Conservation (phyloP, 2,113 vertebrate species). For the Heterotis niloticus region DNA sequence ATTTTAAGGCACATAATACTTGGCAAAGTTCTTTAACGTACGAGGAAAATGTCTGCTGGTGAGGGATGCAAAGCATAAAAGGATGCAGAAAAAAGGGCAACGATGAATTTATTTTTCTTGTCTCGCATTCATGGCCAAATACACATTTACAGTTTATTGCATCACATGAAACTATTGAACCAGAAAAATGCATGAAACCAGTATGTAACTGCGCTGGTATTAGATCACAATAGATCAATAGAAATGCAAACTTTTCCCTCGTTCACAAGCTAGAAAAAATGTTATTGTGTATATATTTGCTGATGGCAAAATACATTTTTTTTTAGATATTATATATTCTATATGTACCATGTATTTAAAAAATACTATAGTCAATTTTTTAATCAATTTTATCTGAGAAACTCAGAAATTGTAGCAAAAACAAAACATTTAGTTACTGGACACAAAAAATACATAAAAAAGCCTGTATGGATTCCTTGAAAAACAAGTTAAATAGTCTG, state of each 20-base stretch:
- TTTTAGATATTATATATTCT: conserved; percentile 43
- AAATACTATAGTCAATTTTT: not conserved
- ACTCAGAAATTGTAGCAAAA: not conserved
- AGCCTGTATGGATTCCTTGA: not conserved
- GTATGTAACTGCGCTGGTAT: conserved; percentile 29
- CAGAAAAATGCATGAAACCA: conserved; percentile 29
- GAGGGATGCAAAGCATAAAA: too few species aligned
- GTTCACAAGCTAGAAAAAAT: conserved; percentile 45
- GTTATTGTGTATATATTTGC: conserved; percentile 31
- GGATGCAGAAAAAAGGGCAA: too few species aligned
- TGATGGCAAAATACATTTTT: conserved; percentile 37
- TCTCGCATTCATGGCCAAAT: not conserved
- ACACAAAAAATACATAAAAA: not conserved
- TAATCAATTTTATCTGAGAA: not conserved
- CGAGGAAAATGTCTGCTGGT: too few species aligned
- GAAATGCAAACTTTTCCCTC: conserved; percentile 42
- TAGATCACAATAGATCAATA: conserved; percentile 23
- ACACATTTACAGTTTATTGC: not conserved
- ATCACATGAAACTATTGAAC: conserved; percentile 9
- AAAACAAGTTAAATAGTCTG: not conserved
- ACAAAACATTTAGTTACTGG: not conserved
- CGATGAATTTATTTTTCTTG: not conserved
- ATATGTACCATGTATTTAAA: conserved; percentile 29
- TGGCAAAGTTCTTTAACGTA: too few species aligned
- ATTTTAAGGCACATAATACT: too few species aligned